Evolutionary conservation across 2,797 vertebrate species (phyloP).

Genomic region (Propithecus deckenii): DNA sequence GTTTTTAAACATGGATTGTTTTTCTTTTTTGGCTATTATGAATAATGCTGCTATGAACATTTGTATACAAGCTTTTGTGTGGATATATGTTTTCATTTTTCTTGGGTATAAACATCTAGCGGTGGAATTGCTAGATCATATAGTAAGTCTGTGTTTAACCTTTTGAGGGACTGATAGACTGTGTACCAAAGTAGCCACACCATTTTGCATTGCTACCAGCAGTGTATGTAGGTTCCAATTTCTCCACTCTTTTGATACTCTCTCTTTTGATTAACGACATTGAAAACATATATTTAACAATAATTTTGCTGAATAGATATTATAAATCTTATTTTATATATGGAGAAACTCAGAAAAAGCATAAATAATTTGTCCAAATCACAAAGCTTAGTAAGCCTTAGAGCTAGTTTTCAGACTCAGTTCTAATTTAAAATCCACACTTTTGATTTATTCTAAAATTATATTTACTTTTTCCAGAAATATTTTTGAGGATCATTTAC

Average conservation of each 20-base stretch:
- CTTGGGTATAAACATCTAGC: background rate
- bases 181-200: background rate
- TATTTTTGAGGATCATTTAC: constrained; percentile 31
- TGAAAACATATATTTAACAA: background rate
- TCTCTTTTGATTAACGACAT: background rate
- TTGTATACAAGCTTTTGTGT: background rate
- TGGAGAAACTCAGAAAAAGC: constrained; percentile 20
- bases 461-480: background rate
- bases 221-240: background rate
- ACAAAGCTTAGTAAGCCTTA: background rate
- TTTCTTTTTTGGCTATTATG: background rate
- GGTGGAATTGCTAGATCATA: background rate
- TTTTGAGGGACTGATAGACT: background rate
- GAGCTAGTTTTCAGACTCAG: constrained; percentile 28
- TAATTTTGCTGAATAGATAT: background rate
- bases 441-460: constrained; percentile 24
- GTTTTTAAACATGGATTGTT: background rate
- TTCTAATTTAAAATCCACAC: constrained; percentile 3
- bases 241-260: background rate
- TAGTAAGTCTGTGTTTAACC: background rate
- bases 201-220: background rate
- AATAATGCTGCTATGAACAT: background rate
- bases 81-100: background rate
- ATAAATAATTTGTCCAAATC: background rate
- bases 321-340: background rate